Evolutionary conservation across 1,140 invertebrate species (phyloP), one percentile per base, ranked within the genome.

Genomic region (Zaprionus ornatus): DNA sequence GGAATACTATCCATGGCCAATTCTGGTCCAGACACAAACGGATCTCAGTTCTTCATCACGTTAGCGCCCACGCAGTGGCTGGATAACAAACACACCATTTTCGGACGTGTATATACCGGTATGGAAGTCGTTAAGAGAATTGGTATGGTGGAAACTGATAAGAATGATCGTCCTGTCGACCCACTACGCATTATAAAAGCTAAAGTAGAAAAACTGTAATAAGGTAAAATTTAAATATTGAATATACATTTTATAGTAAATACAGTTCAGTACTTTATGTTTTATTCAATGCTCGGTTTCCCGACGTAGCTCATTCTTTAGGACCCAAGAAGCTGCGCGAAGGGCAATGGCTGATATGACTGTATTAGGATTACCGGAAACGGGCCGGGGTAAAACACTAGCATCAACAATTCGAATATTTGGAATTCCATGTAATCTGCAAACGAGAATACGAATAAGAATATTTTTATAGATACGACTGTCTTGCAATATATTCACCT

Each of bases 21-120:
- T 94, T 97, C 97, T 62, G 99, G 99, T 1, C 98, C 98, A 3
- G 95, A 99, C 91, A 97, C 97, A 17, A 99, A 99, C 94, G 98
- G 98, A 23, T 99, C 98, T 52, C 99, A 99, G 92, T 99, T 99
- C 94, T 99, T 99, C 87, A 98, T 99, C 23, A 99, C 98, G 0
- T 93, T 99, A 69, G 98, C 97, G 0, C 98, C 99, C 6, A 99
- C 98, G 6, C 98, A 99, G 81, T 99, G 98, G 98, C 93, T 99
- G 7, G 99, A 99, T 95, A 97, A 98, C 37, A 99, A 99, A 93
- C 98, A 99, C 93, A 95, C 98, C 9, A 99, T 99, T 91, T 99
- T 99, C 94, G 99, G 98, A 85, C 94, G 98, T 80, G 94, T 99
- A 10, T 94, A 96, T 88, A 94, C 94, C 72, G 98, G 98, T 21